A percentile compares a stretch with the other conserved stretches of the same genome.
phyloP scores from a whole-genome alignment of 2,113 vertebrate species.

The Peucedramus taeniatus region DNA sequence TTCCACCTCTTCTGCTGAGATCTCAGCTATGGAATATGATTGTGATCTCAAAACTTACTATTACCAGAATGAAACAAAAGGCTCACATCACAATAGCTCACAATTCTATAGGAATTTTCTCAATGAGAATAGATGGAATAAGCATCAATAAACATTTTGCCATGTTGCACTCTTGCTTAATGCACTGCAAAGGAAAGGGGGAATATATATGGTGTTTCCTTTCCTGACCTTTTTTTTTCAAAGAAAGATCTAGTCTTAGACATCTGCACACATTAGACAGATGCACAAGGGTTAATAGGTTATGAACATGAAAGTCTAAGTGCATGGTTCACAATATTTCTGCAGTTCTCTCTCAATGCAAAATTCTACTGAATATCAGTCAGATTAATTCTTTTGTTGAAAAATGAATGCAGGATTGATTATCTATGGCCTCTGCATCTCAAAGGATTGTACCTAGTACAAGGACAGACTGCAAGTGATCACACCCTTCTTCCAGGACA shows the following conservation, averaged over 20 bases:
- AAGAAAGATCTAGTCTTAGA: not conserved
- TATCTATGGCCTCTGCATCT: not conserved
- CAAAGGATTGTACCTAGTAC: not conserved
- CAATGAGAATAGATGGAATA: not conserved
- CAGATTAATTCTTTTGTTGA: not conserved
- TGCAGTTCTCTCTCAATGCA: not conserved
- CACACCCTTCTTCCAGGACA: not conserved
- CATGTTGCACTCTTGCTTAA: not conserved
- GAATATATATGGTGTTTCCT: not conserved
- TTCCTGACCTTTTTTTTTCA: not conserved
- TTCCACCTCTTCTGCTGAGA: not conserved
- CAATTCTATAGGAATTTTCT: not conserved
- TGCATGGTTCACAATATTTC: not conserved
- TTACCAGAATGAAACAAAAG: not conserved
- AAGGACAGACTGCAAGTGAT: not conserved
- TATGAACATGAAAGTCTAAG: not conserved
- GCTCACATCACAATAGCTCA: not conserved
- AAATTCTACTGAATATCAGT: not conserved
- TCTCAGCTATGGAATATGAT: not conserved
- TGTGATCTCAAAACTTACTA: not conserved
- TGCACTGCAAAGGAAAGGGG: not conserved
- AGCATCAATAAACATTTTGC: not conserved
- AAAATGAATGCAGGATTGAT: not conserved
- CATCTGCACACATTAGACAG: not conserved
- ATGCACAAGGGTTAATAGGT: not conserved